Percentiles rank a stretch among this genome's conserved stretches.
Conservation (phyloP, 2,888 invertebrate genomes). For the Drosophila picticornis region DNA sequence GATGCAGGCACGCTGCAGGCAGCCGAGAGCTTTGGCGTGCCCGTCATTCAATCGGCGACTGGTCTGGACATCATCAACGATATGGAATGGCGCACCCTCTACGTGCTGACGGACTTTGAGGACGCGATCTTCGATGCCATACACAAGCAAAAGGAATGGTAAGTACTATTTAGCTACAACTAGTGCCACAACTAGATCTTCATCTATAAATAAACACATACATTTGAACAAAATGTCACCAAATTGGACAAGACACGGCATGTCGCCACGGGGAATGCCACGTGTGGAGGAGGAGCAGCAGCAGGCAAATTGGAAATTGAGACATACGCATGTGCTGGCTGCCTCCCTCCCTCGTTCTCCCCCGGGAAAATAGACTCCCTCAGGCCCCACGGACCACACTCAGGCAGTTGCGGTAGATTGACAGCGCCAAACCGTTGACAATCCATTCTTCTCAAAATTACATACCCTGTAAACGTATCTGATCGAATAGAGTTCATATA, state of each 20-base stretch:
- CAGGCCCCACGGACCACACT: neutral
- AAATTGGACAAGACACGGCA: slow-evolving; percentile 44
- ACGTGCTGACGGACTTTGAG: slow-evolving; percentile 90
- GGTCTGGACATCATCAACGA: slow-evolving; percentile 88
- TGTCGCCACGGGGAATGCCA: slow-evolving; percentile 48
- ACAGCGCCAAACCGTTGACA: slow-evolving; percentile 59
- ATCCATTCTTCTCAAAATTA: slow-evolving; percentile 4
- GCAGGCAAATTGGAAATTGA: slow-evolving; percentile 76
- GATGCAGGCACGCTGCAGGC: slow-evolving; percentile 87
- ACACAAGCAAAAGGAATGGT: slow-evolving; percentile 88
- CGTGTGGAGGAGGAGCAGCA: slow-evolving; percentile 40
- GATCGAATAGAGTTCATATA: neutral
- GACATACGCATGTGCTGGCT: slow-evolving; percentile 61
- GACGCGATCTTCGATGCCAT: slow-evolving; percentile 88
- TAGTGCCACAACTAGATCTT: slow-evolving; percentile 1
- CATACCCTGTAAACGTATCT: slow-evolving; percentile 1
- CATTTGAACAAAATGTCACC: slow-evolving; percentile 36
- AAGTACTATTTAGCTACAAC: slow-evolving; percentile 50
- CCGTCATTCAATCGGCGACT: slow-evolving; percentile 88
- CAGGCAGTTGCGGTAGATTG: slow-evolving; percentile 47
- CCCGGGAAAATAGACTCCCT: neutral
- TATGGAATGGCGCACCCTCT: slow-evolving; percentile 88
- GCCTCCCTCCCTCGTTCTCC: neutral
- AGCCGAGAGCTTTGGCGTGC: slow-evolving; percentile 88
- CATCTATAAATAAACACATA: slow-evolving; percentile 21